These are phyloP conservation scores for Macrocentrus cingulum DNA, from an alignment of 1,140 invertebrate species.

Conservation along the genomic window DNA sequence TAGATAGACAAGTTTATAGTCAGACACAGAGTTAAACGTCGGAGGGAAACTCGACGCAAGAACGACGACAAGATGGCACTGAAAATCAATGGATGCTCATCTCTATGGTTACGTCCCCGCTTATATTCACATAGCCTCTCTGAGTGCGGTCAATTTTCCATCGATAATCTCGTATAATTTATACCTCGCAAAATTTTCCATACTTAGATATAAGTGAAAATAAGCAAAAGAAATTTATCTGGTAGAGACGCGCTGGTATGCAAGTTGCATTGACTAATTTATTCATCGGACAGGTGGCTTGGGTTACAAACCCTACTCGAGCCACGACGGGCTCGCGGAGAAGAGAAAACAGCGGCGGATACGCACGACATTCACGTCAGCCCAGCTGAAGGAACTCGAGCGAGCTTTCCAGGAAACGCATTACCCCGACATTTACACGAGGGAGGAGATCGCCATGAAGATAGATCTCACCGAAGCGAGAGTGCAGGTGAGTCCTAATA, in stretches of 20 bases:
- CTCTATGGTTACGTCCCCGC: constrained; percentile 54
- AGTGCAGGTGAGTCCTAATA: constrained; percentile 81
- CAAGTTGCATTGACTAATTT: no score
- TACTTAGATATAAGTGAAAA: no score
- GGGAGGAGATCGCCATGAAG: constrained; percentile 98
- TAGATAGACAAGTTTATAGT: constrained; percentile 12
- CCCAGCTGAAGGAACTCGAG: constrained; percentile 95
- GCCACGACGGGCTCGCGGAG: constrained; percentile 83
- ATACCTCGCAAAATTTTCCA: no score
- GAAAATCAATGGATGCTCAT: constrained; percentile 57
- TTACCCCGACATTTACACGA: constrained; percentile 98
- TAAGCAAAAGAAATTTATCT: no score
- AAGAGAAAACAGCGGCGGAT: constrained; percentile 92
- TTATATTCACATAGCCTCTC: no score
- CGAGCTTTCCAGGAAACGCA: constrained; percentile 96
- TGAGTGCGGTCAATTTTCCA: no score
- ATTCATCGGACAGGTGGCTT: constrained; percentile 66
- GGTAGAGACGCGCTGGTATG: no score
- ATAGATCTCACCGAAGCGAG: constrained; percentile 97
- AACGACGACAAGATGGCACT: constrained; percentile 56
- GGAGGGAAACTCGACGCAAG: no score
- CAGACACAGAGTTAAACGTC: no score
- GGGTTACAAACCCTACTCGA: constrained; percentile 84
- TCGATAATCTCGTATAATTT: no score
- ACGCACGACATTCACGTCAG: constrained; percentile 94